Percentiles rank a stretch among this genome's conserved stretches.
Evolutionary conservation across 1,140 invertebrate genomes (phyloP).

Genomic region (Wiebesia pumilae): DNA sequence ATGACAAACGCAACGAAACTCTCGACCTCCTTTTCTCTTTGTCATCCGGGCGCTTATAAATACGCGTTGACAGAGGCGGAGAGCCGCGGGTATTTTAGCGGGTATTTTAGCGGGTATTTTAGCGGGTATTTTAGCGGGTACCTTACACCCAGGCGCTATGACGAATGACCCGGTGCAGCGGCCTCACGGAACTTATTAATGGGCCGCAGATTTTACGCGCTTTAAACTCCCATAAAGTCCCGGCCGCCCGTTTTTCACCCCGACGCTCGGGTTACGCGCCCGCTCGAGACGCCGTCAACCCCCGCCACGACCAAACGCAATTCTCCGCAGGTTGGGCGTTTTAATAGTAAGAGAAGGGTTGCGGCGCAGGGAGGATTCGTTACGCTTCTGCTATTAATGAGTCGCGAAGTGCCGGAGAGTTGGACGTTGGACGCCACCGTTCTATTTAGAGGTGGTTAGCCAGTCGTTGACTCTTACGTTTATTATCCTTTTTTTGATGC

Average conservation of each 20-base stretch:
- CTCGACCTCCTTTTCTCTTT: background rate
- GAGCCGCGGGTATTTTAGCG: constrained; percentile 54
- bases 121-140: too few relatives aligned
- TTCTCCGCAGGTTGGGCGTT: background rate
- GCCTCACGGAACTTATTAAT: constrained; percentile 65
- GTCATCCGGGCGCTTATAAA: background rate
- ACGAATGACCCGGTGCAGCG: constrained; percentile 64
- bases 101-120: too few relatives aligned
- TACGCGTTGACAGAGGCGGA: constrained; percentile 36
- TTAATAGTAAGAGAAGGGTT: background rate
- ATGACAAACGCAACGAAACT: background rate
- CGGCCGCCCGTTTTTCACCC: constrained; percentile 40
- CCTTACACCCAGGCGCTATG: constrained; percentile 60
- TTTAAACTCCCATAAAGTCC: constrained; percentile 65
- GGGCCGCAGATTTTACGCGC: constrained; percentile 69
- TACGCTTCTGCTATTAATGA: background rate
- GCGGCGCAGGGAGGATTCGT: background rate
- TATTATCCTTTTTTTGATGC: background rate
- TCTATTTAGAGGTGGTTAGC: background rate
- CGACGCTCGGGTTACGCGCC: background rate
- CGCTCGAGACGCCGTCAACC: background rate
- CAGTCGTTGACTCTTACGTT: background rate
- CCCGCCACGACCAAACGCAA: too few relatives aligned
- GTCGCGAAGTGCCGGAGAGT: background rate
- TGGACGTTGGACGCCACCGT: background rate